These are phyloP conservation scores for Tricholaema leucomelas DNA, from an alignment of 2,113 vertebrate species.

Conservation along the genomic window DNA sequence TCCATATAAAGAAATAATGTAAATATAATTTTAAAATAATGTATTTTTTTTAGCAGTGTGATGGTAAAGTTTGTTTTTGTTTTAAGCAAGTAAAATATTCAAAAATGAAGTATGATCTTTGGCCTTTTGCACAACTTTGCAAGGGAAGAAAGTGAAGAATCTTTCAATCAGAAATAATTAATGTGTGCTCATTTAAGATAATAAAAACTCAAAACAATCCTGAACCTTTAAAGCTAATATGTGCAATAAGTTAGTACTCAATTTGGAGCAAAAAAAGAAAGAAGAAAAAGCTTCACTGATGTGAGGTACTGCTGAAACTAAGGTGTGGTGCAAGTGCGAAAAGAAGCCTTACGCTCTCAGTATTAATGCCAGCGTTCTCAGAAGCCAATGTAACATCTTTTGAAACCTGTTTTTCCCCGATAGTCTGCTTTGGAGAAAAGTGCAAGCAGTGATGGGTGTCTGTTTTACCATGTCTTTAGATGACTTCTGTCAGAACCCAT, in stretches of 20 bases:
- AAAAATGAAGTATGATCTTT: not conserved
- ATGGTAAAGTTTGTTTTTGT: not conserved
- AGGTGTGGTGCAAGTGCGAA: not conserved
- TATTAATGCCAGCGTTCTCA: not conserved
- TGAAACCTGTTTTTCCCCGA: not conserved
- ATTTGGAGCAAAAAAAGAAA: not conserved
- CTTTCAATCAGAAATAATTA: not conserved
- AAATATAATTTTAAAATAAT: not conserved
- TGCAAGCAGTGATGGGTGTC: not conserved
- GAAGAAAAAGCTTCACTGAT: not conserved
- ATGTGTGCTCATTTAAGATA: not conserved
- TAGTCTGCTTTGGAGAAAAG: not conserved
- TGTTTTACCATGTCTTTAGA: not conserved
- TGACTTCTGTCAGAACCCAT: not conserved
- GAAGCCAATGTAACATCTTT: not conserved
- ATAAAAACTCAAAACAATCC: rapidly evolving
- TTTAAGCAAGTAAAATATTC: not conserved
- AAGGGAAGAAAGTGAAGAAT: not conserved
- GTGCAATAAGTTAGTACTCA: not conserved
- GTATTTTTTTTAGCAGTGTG: not conserved
- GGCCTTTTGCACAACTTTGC: not conserved
- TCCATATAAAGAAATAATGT: not conserved
- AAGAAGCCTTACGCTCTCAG: not conserved
- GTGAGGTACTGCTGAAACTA: not conserved
- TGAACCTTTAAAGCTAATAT: not conserved